Base-by-base conservation (phyloP, 2,888 invertebrate species). In the Phaedon cochleariae region DNA sequence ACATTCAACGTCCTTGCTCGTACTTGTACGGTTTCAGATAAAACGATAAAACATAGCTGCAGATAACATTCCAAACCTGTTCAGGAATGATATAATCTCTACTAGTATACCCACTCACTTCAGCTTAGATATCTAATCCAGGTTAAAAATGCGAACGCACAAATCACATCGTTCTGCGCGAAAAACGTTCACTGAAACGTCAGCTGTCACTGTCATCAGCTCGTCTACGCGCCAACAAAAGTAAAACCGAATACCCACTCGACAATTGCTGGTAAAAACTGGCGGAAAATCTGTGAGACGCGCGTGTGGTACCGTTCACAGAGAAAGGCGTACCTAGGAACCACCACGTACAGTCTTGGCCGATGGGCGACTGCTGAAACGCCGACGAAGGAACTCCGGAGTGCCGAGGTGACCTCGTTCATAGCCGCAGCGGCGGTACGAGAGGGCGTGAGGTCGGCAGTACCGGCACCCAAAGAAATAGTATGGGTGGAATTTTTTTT, bases 101-200 rank as follows among this genome's bases (percentile, higher is more conserved):
- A n/a, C n/a, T n/a, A 34, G 2, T 12, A 41, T 15, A n/a, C 15
- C 15, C 41, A 41, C 41, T 41, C 41, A 41, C 41, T 41, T 41
- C 41, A n/a, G 41, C 41, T 41, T 41, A 2, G 41, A 41, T 41
- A 41, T 41, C 12, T 12, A 41, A 15, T 15, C 41, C n/a, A 6
- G 15, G 7, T 26, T 15, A 41, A n/a, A 41, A 15, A 41, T 15
- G 2, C 4, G 1, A n/a, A 3, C 55, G 55, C 55, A 34, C 55
- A 55, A 55, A 55, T 55, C 55, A 55, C 55, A 55, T 55, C 20
- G 55, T 55, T 55, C 41, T 21, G 53, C 29, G 31, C 37, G 21
- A 18, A 37, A n/a, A n/a, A 41, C 55, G 34, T 26, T 15, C 55
- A 54, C 31, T 18, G n/a, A 31, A 12, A 31, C 18, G 20, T 21